These are phyloP conservation scores for Drosophila niveifrons DNA, from an alignment of 2,888 invertebrate species.

Conservation along the genomic window DNA sequence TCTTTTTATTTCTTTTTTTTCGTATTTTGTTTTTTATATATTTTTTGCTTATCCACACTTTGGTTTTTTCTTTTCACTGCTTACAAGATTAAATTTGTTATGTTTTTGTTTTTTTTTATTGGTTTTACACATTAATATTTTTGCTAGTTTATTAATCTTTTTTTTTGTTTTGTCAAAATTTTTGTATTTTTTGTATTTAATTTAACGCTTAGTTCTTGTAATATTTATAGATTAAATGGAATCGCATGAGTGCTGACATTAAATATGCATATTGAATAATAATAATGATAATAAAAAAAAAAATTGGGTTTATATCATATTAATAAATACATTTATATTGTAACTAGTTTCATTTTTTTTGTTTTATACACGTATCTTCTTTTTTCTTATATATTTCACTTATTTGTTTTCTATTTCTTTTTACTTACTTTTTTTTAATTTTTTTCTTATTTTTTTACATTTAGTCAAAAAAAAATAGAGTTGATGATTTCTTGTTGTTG, in stretches of 20 bases:
- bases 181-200: slow-evolving; percentile 5
- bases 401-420: slow-evolving; percentile 20
- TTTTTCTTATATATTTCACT: slow-evolving; percentile 19
- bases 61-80: slow-evolving; percentile 70
- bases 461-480: slow-evolving; percentile 35
- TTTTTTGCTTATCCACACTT: slow-evolving; percentile 70
- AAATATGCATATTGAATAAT: slow-evolving; percentile 65
- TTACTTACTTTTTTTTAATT: slow-evolving; percentile 7
- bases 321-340: slow-evolving; percentile 76
- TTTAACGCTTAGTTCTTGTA: slow-evolving; percentile 45
- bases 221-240: slow-evolving; percentile 56
- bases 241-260: slow-evolving; percentile 68
- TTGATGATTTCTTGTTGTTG: slow-evolving; percentile 24
- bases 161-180: not conserved
- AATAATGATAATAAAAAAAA: slow-evolving; percentile 53
- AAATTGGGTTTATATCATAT: slow-evolving; percentile 53
- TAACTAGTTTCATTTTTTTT: slow-evolving; percentile 56
- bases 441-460: slow-evolving; percentile 31
- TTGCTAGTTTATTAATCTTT: slow-evolving; percentile 58
- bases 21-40: slow-evolving; percentile 17
- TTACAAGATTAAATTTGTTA: slow-evolving; percentile 27
- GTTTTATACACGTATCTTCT: slow-evolving; percentile 39
- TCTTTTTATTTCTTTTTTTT: slow-evolving; percentile 13
- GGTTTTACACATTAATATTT: slow-evolving; percentile 54
- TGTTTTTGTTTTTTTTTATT: slow-evolving; percentile 20